These are phyloP conservation scores for Drosophila silvestris DNA, from an alignment of 2,888 invertebrate species.

Conservation along the genomic window DNA sequence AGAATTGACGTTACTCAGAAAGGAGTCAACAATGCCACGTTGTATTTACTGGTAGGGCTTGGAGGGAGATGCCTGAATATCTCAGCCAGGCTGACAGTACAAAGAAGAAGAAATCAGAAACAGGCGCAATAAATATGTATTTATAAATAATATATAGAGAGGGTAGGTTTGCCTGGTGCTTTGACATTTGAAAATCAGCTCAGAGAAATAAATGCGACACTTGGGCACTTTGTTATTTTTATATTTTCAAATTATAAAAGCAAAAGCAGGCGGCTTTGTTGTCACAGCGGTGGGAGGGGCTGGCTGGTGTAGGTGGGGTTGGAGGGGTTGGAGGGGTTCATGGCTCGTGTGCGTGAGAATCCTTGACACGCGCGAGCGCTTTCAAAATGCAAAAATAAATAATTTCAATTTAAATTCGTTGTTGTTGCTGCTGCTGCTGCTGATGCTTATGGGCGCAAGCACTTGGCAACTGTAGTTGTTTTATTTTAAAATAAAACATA, in stretches of 20 bases:
- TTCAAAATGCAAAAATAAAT: conserved; percentile 81
- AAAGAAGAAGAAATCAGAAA: conserved; percentile 18
- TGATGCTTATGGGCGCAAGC: conserved; percentile 23
- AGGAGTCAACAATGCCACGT: not conserved
- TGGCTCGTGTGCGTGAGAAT: conserved; percentile 70
- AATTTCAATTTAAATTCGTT: conserved; percentile 81
- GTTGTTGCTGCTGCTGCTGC: conserved; percentile 35
- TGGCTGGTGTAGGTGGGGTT: not conserved
- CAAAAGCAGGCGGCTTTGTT: conserved; percentile 68
- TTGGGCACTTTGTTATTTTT: conserved; percentile 73
- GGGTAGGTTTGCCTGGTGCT: conserved; percentile 49
- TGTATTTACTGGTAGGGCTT: not conserved
- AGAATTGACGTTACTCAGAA: not conserved
- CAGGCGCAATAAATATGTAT: conserved; percentile 1
- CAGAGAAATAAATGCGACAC: conserved; percentile 40
- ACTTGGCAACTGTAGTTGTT: conserved; percentile 64
- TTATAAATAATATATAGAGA: not conserved
- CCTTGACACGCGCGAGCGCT: conserved; percentile 79
- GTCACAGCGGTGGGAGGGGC: conserved; percentile 28
- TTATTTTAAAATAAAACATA: conserved; percentile 63
- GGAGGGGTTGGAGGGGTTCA: not conserved
- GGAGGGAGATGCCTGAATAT: conserved; percentile 4
- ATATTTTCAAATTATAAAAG: conserved; percentile 82
- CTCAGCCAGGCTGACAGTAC: conserved; percentile 13
- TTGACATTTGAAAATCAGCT: conserved; percentile 73